Evolutionary conservation across 2,888 invertebrate species (phyloP).

Genomic region (Drosophila atripex): DNA sequence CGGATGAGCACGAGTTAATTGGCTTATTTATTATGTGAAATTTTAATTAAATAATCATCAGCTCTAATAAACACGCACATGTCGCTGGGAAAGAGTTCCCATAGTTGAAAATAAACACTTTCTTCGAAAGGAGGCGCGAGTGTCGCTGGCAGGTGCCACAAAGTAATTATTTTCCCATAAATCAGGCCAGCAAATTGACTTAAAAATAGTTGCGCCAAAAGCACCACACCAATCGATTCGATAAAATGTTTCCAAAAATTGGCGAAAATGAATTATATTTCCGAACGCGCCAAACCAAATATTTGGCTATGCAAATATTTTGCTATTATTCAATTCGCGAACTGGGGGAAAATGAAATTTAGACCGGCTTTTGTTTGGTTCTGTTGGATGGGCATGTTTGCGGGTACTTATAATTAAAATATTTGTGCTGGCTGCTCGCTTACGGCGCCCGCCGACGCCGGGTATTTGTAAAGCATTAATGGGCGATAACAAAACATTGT

Average conservation of each 20-base stretch:
- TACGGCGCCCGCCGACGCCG: not conserved
- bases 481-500: slow-evolving; percentile 45
- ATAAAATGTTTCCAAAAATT: slow-evolving; percentile 12
- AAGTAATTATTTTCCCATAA: slow-evolving; percentile 70
- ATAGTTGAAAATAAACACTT: slow-evolving; percentile 4
- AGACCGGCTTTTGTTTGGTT: slow-evolving; percentile 18
- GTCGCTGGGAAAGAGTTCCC: not conserved
- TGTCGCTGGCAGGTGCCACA: slow-evolving; percentile 60
- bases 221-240: slow-evolving; percentile 7
- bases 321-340: slow-evolving; percentile 56
- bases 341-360: slow-evolving; percentile 40
- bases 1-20: slow-evolving; percentile 60
- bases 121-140: slow-evolving; percentile 1
- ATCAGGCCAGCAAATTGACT: slow-evolving; percentile 47
- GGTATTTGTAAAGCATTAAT: slow-evolving; percentile 62
- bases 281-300: slow-evolving; percentile 47
- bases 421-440: slow-evolving; percentile 34
- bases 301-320: slow-evolving; percentile 65
- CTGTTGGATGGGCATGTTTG: slow-evolving; percentile 17
- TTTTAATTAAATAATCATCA: slow-evolving; percentile 67
- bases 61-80: slow-evolving; percentile 33
- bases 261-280: slow-evolving; percentile 17
- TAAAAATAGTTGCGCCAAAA: slow-evolving; percentile 31
- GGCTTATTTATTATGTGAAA: slow-evolving; percentile 67
- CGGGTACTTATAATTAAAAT: slow-evolving; percentile 60